These are phyloP conservation scores for Grammomys surdaster DNA, from an alignment of 2,113 vertebrate genomes.

Conservation along the genomic window DNA sequence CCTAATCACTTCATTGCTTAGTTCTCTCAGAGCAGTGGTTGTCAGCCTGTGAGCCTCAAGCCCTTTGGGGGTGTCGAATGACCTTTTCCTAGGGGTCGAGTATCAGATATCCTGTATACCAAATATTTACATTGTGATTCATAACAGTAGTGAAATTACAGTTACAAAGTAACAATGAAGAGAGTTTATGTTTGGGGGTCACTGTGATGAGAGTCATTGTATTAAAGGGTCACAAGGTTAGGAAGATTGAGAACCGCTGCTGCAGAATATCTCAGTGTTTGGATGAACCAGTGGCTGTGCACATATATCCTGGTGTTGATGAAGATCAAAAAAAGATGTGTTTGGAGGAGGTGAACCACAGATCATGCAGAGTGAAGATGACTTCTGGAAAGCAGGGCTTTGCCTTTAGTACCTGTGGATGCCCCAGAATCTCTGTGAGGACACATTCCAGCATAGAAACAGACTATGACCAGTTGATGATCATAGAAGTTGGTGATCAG, in stretches of 20 bases:
- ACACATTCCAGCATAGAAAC: not conserved
- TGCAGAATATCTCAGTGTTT: not conserved
- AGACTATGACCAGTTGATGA: accelerated
- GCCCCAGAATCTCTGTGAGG: not conserved
- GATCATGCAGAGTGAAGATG: accelerated
- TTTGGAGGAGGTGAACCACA: not conserved
- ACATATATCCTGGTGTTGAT: accelerated
- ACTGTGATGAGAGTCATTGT: not conserved
- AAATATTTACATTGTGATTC: not conserved
- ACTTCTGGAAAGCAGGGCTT: not conserved
- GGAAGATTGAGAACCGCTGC: not conserved
- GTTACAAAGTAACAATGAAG: not conserved
- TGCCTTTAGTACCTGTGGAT: not conserved
- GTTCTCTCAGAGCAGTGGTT: not conserved
- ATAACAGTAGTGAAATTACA: not conserved
- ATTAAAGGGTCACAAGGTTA: not conserved
- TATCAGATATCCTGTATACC: not conserved
- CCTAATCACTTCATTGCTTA: not conserved
- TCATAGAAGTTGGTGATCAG: not conserved
- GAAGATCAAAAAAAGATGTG: not conserved
- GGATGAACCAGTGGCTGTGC: too few species aligned
- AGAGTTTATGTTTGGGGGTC: not conserved
- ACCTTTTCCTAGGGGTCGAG: not conserved
- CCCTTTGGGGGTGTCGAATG: not conserved
- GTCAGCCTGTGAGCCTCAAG: not conserved